These are phyloP conservation scores for Drosophila prostipennis DNA, from an alignment of 2,888 invertebrate genomes.

Conservation along the genomic window DNA sequence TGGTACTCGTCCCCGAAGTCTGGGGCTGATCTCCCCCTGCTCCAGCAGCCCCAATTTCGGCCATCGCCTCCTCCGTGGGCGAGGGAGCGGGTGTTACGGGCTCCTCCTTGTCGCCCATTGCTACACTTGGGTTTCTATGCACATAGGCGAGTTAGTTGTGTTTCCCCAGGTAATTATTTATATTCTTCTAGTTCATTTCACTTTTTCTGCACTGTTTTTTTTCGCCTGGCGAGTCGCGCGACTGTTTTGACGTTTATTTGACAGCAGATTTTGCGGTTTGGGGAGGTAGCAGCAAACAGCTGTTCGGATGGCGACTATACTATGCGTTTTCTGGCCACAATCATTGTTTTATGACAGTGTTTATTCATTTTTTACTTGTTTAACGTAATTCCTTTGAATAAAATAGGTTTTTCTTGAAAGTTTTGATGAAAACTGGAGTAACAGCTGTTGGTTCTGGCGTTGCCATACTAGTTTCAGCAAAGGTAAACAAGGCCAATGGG, in stretches of 20 bases:
- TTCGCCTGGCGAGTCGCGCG: slow-evolving; percentile 36
- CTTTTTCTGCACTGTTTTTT: slow-evolving; percentile 38
- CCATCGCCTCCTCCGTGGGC: slow-evolving; percentile 72
- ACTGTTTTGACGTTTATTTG: slow-evolving; percentile 74
- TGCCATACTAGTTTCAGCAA: neutral
- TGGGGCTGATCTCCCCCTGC: slow-evolving; percentile 15
- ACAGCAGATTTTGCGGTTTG: slow-evolving; percentile 42
- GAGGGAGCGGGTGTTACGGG: slow-evolving; percentile 76
- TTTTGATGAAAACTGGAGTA: neutral
- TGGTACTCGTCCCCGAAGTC: slow-evolving; percentile 57
- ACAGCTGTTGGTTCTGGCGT: slow-evolving; percentile 11
- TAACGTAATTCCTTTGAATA: too few relatives aligned
- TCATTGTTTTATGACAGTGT: neutral
- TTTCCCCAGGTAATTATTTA: slow-evolving; percentile 8
- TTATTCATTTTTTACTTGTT: neutral
- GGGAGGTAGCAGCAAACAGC: slow-evolving; percentile 10
- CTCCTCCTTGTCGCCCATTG: slow-evolving; percentile 73
- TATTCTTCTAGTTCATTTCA: slow-evolving; percentile 50
- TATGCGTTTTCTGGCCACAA: neutral
- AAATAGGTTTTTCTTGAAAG: neutral
- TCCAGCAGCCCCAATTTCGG: slow-evolving; percentile 46
- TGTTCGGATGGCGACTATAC: neutral
- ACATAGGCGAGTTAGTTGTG: slow-evolving; percentile 52
- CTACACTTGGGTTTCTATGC: slow-evolving; percentile 9
- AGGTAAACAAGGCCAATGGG: slow-evolving; percentile 5